These are phyloP conservation scores for Lordiphosa clarofinis DNA, from an alignment of 1,140 invertebrate species.

Conservation along the genomic window DNA sequence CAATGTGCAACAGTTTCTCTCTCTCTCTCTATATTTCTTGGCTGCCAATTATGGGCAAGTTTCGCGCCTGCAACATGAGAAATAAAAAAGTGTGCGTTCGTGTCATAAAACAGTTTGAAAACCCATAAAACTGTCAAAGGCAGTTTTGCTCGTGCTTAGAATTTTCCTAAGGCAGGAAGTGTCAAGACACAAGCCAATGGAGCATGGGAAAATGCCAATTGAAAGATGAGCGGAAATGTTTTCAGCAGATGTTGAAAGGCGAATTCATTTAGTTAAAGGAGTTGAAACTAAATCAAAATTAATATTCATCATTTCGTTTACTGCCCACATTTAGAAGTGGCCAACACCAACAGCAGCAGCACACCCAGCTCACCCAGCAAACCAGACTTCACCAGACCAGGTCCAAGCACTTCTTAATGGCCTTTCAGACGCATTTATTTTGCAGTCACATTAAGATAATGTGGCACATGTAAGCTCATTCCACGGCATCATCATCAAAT, in stretches of 20 bases:
- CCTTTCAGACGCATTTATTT: conserved; percentile 55
- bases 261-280: not conserved
- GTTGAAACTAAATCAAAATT: not conserved
- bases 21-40: conserved; percentile 9
- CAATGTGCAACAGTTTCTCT: conserved; percentile 35
- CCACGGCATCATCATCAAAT: conserved; percentile 62
- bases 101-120: conserved; percentile 78
- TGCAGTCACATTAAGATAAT: conserved; percentile 77
- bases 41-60: conserved; percentile 55
- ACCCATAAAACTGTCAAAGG: conserved; percentile 74
- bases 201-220: conserved; percentile 26
- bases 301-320: not conserved
- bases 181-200: conserved; percentile 18
- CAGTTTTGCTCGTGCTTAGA: conserved; percentile 48
- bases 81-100: conserved; percentile 16
- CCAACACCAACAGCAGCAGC: no score
- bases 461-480: conserved; percentile 60
- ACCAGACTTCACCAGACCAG: no score
- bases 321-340: no score
- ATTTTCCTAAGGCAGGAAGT: conserved; percentile 51
- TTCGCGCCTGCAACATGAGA: conserved; percentile 31
- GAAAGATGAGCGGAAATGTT: conserved; percentile 46
- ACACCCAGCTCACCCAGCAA: no score
- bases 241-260: conserved; percentile 12
- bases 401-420: conserved; percentile 28